phyloP scores from a whole-genome alignment of 2,113 vertebrate genomes.

The Propithecus coquereli region DNA sequence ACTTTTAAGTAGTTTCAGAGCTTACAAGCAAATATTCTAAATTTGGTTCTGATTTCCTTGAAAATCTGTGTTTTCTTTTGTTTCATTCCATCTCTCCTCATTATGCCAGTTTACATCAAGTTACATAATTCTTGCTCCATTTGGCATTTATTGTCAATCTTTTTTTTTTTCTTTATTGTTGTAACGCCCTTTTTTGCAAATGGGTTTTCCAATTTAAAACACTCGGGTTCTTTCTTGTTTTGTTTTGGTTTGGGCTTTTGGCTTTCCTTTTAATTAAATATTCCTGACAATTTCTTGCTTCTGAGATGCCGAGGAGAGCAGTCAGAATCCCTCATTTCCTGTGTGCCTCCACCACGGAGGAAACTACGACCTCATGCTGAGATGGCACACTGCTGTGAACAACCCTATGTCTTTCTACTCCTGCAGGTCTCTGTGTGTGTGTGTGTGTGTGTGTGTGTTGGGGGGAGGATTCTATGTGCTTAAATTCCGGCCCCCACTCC shows the following conservation, averaged over 20 bases:
- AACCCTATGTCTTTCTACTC: neutral
- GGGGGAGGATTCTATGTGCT: neutral
- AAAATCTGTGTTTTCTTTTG: conserved; percentile 50
- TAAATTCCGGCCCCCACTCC: neutral
- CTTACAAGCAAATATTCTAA: conserved; percentile 46
- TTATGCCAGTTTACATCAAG: conserved; percentile 14
- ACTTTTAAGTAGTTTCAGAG: conserved; percentile 50
- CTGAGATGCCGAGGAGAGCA: neutral
- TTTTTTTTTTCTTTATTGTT: conserved; percentile 44
- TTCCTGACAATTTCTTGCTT: conserved; percentile 40
- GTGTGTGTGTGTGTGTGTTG: neutral
- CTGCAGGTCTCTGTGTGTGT: neutral
- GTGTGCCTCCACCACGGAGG: neutral
- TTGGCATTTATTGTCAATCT: conserved; percentile 53
- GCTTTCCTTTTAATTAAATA: conserved; percentile 44
- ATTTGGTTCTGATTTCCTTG: conserved; percentile 50
- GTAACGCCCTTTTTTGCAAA: conserved; percentile 5
- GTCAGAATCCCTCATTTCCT: neutral
- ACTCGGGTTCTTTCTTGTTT: neutral
- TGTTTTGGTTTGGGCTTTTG: neutral
- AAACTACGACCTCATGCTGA: neutral
- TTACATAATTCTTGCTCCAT: conserved; percentile 43
- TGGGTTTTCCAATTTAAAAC: conserved; percentile 45
- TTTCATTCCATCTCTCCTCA: conserved; percentile 44
- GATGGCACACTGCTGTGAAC: neutral